These are phyloP conservation scores for Tinea trinotella DNA, from an alignment of 2,888 invertebrate genomes.

Conservation along the genomic window DNA sequence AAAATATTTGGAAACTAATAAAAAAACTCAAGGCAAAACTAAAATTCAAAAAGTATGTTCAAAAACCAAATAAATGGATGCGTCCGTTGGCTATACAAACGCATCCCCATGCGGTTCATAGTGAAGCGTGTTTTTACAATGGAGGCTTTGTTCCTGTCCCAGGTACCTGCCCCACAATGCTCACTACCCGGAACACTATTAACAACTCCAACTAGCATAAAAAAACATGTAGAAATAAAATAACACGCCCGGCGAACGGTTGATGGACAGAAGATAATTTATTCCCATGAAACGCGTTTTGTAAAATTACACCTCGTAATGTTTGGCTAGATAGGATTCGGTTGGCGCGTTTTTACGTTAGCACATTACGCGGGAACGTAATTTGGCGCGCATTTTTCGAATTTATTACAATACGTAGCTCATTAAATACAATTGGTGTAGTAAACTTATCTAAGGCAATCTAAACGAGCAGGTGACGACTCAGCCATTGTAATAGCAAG, in stretches of 20 bases:
- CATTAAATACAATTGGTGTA: neutral
- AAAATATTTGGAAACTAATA: too few relatives aligned
- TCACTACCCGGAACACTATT: constrained; percentile 64
- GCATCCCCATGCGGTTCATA: neutral
- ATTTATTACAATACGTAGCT: neutral
- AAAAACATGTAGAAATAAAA: constrained; percentile 47
- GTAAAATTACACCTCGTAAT: neutral
- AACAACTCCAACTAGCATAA: constrained; percentile 54
- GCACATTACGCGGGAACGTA: constrained; percentile 14
- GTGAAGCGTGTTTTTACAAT: constrained; percentile 9
- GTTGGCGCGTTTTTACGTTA: constrained; percentile 32
- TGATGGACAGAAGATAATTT: constrained; percentile 48
- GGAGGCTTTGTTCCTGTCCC: constrained; percentile 9
- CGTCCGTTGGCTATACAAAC: neutral
- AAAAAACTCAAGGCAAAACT: too few relatives aligned
- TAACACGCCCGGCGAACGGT: constrained; percentile 36
- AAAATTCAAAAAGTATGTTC: too few relatives aligned
- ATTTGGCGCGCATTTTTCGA: neutral
- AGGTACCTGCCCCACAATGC: constrained; percentile 25
- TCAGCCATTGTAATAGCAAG: neutral
- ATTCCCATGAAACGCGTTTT: constrained; percentile 27
- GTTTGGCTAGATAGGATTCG: neutral
- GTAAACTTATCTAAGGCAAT: neutral
- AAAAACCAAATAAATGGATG: too few relatives aligned
- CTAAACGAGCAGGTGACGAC: neutral